Percentiles rank a stretch among this genome's conserved stretches.
Evolutionary conservation across 2,797 vertebrate species (phyloP).

Genomic region (Pipistrellus pygmaeus): DNA sequence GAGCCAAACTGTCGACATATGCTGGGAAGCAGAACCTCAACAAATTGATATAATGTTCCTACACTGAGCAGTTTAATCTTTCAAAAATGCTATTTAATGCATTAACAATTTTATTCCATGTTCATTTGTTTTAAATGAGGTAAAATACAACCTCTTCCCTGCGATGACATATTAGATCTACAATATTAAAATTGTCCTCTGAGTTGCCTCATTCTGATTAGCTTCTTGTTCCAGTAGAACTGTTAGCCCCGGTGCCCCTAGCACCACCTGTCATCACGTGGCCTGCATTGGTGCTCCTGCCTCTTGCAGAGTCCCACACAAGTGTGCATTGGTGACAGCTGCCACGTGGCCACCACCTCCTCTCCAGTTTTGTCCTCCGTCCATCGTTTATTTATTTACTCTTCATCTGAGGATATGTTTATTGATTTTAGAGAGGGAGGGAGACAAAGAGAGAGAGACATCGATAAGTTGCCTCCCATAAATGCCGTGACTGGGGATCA

Average conservation of each 20-base stretch:
- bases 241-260: background rate
- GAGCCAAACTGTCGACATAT: too few relatives aligned
- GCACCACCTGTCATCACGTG: background rate
- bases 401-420: background rate
- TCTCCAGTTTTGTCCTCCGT: background rate
- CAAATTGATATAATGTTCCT: too few relatives aligned
- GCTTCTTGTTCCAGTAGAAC: background rate
- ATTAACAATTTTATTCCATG: background rate
- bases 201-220: background rate
- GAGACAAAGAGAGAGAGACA: background rate
- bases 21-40: too few relatives aligned
- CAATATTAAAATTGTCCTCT: background rate
- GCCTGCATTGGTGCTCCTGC: background rate
- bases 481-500: background rate
- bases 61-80: background rate
- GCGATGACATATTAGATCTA: fast-evolving
- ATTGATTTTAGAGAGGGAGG: background rate
- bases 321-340: too few relatives aligned
- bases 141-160: background rate
- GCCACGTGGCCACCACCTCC: background rate
- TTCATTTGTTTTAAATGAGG: background rate
- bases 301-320: too few relatives aligned
- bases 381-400: background rate
- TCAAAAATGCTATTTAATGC: background rate
- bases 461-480: background rate